phyloP scores from a whole-genome alignment of 2,797 vertebrate species.

The Notoglanidium macrostoma region DNA sequence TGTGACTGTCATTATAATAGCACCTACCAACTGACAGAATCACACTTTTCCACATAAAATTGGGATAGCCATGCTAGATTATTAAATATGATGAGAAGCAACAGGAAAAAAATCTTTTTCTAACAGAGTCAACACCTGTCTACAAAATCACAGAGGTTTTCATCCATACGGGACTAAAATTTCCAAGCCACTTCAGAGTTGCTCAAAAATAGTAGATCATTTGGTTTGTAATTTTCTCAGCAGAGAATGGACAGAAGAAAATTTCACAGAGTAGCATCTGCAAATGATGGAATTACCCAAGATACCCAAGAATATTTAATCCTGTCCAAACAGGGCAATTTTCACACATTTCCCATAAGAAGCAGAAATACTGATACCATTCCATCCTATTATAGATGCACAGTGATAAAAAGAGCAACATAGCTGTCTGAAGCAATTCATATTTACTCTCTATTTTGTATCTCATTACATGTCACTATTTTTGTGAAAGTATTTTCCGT shows the following conservation, averaged over 20 bases:
- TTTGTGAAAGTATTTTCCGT: not conserved
- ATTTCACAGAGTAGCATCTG: not conserved
- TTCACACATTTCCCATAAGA: not conserved
- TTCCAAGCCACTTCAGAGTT: not conserved
- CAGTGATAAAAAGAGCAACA: slow-evolving; percentile 7
- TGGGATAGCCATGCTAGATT: not conserved
- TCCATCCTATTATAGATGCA: not conserved
- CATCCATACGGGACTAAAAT: not conserved
- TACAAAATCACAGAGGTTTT: not conserved
- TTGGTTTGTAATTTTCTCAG: slow-evolving; percentile 8
- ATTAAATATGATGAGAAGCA: not conserved
- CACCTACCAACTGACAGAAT: not conserved
- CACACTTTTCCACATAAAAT: not conserved
- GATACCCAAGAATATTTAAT: not conserved
- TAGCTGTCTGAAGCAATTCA: not conserved
- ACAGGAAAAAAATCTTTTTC: not conserved
- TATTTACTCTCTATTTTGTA: not conserved
- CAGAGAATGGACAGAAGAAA: not conserved
- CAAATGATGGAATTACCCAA: slow-evolving; percentile 11
- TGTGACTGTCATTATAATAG: not conserved
- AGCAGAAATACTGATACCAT: not conserved
- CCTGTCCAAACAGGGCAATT: slow-evolving; percentile 1
- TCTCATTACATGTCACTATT: not conserved
- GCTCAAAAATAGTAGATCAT: not conserved
- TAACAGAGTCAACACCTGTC: too few relatives aligned